Conservation (phyloP, 2,797 vertebrate species). For the Allobates femoralis region DNA sequence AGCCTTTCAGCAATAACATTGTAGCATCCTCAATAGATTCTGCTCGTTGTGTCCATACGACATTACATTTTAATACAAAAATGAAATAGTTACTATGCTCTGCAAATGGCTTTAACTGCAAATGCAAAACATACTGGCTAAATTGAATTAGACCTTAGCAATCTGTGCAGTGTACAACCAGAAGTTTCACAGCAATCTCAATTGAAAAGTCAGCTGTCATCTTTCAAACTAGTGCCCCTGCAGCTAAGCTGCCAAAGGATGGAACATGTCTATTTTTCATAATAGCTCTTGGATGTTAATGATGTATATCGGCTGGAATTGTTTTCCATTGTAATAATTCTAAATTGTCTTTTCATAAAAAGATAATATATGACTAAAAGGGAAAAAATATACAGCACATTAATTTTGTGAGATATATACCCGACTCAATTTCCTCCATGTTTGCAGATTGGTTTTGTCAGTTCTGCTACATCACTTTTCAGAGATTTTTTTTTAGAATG, state of each 20-base stretch:
- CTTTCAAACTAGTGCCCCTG: conserved; percentile 64
- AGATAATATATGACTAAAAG: conserved; percentile 64
- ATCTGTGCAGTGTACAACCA: conserved; percentile 61
- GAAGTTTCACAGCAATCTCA: conserved; percentile 63
- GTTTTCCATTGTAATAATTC: conserved; percentile 64
- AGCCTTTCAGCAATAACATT: conserved; percentile 45
- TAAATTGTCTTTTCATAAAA: conserved; percentile 65
- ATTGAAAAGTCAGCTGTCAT: conserved; percentile 64
- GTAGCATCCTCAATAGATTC: conserved; percentile 17
- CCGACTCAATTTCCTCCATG: conserved; percentile 54
- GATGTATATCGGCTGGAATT: conserved; percentile 64
- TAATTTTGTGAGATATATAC: conserved; percentile 61
- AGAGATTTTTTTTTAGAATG: conserved; percentile 46
- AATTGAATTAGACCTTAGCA: conserved; percentile 63
- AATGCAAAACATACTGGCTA: conserved; percentile 61
- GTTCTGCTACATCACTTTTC: conserved; percentile 47
- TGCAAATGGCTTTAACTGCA: conserved; percentile 60
- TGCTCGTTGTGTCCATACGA: background rate
- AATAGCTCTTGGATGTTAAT: conserved; percentile 64
- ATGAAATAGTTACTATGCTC: conserved; percentile 48
- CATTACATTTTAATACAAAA: conserved; percentile 53
- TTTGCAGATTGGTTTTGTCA: conserved; percentile 55
- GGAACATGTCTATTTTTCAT: conserved; percentile 64
- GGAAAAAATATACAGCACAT: conserved; percentile 64
- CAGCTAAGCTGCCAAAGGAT: conserved; percentile 61